A percentile compares a stretch with the other conserved stretches of the same genome.
phyloP scores from a whole-genome alignment of 2,888 invertebrate genomes.

The Thymelicus sylvestris region DNA sequence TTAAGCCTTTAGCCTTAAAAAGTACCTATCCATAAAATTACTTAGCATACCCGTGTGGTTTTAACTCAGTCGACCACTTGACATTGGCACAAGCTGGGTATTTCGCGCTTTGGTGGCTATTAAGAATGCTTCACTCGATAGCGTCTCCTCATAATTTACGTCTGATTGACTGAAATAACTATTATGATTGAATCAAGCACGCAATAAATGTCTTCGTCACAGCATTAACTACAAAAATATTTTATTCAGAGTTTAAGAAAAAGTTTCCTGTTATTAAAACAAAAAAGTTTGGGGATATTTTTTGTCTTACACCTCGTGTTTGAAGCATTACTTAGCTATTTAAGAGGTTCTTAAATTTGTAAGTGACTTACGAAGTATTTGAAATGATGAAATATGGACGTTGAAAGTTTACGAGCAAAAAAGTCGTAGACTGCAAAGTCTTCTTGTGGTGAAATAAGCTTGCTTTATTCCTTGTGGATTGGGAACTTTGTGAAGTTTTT shows the following conservation, averaged over 20 bases:
- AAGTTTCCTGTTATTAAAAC: conserved; percentile 12
- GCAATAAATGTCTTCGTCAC: neutral
- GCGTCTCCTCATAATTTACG: too few relatives aligned
- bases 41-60: too few relatives aligned
- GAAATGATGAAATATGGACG: conserved; percentile 40
- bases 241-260: neutral
- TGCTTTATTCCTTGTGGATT: conserved; percentile 20
- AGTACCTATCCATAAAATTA: too few relatives aligned
- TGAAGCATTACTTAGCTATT: conserved; percentile 41
- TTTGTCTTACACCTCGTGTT: conserved; percentile 34
- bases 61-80: too few relatives aligned
- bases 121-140: too few relatives aligned
- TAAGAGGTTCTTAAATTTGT: conserved; percentile 42
- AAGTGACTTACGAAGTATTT: conserved; percentile 44
- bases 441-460: conserved; percentile 27
- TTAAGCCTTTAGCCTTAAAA: too few relatives aligned
- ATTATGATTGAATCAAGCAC: too few relatives aligned
- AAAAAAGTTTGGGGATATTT: conserved; percentile 25
- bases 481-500: conserved; percentile 5
- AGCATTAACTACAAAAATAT: neutral
- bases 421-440: conserved; percentile 10
- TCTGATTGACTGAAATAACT: too few relatives aligned
- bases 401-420: conserved; percentile 30
- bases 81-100: too few relatives aligned
- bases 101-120: too few relatives aligned